Conservation (phyloP, 35 echinoderm and acorn worm genomes). For the Nesometra sesokonis region DNA sequence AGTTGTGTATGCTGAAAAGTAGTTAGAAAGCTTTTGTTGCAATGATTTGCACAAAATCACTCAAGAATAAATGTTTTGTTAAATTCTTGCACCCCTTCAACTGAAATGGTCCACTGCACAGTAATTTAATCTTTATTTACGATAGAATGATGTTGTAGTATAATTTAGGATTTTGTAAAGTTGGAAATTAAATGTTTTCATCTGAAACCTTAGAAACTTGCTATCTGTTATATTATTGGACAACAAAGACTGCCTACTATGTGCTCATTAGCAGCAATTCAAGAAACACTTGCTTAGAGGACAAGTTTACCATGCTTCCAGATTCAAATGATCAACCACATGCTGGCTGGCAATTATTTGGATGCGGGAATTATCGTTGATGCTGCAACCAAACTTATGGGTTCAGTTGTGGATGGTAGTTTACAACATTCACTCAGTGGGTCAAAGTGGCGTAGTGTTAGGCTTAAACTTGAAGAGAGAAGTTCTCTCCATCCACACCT, state of each 20-base stretch:
- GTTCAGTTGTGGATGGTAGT: background rate
- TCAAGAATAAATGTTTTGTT: background rate
- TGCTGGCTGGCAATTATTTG: background rate
- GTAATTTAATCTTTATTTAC: background rate
- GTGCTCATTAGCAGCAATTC: background rate
- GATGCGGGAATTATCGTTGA: background rate
- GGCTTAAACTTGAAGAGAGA: background rate
- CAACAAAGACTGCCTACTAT: background rate
- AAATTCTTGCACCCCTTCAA: background rate
- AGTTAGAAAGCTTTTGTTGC: background rate
- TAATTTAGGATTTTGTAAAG: too few relatives aligned
- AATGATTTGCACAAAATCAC: background rate
- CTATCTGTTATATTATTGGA: background rate
- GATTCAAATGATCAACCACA: background rate
- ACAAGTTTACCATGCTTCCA: background rate
- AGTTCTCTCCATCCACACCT: background rate
- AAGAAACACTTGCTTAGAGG: background rate
- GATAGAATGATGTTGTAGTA: too few relatives aligned
- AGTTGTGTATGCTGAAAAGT: background rate
- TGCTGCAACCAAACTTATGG: background rate
- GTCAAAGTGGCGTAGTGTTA: background rate
- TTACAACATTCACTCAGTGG: background rate
- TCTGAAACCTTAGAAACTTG: background rate
- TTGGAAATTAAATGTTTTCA: too few relatives aligned
- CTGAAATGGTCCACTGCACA: background rate